phyloP scores from a whole-genome alignment of 2,888 invertebrate genomes.

The Phaedon cochleariae region DNA sequence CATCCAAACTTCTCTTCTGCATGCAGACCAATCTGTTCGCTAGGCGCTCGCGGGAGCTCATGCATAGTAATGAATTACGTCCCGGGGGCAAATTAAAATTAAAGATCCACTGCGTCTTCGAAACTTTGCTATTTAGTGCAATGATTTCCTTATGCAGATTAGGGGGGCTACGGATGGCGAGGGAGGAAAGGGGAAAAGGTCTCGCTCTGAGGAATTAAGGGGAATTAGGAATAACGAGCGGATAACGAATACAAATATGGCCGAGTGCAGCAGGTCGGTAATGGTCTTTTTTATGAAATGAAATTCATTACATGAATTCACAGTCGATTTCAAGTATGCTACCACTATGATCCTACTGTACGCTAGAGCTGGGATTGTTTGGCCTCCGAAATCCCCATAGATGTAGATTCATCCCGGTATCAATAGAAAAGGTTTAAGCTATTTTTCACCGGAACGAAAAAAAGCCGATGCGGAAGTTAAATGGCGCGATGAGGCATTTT shows the following conservation, averaged over 20 bases:
- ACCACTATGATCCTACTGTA: too few species aligned
- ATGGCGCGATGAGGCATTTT: too few species aligned
- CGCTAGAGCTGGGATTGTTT: too few species aligned
- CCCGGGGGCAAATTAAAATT: conserved; percentile 64
- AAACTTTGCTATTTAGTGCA: conserved; percentile 64
- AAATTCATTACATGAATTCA: too few species aligned
- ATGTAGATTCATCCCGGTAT: too few species aligned
- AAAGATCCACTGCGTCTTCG: conserved; percentile 62
- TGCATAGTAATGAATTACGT: conserved; percentile 65
- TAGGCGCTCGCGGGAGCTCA: conserved; percentile 58
- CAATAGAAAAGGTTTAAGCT: too few species aligned
- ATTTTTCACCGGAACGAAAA: too few species aligned
- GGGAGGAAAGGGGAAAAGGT: conserved; percentile 19
- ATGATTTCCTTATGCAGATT: conserved; percentile 63
- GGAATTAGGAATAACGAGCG: conserved; percentile 38
- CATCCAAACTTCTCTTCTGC: conserved; percentile 46
- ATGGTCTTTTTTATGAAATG: too few species aligned
- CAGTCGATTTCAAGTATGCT: too few species aligned
- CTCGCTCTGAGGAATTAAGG: conserved; percentile 31
- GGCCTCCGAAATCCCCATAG: too few species aligned
- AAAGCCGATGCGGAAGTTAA: too few species aligned
- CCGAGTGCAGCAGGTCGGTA: not conserved
- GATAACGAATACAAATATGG: conserved; percentile 40
- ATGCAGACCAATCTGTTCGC: conserved; percentile 62
- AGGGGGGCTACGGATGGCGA: conserved; percentile 17